Evolutionary conservation across 2,888 invertebrate genomes (phyloP).

Genomic region (Galeopsomyia nigrocyanea): DNA sequence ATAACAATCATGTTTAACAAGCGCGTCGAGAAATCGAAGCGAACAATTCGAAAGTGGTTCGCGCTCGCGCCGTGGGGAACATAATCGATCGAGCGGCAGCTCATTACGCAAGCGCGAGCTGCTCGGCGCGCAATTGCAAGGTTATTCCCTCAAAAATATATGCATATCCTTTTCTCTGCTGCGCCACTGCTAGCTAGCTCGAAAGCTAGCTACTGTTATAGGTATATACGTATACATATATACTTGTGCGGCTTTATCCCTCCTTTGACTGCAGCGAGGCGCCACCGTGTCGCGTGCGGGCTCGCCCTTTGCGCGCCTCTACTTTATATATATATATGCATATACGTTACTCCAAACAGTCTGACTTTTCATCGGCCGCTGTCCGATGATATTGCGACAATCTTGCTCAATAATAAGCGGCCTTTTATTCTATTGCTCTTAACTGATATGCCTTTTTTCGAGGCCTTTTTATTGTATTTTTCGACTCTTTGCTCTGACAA

Average conservation of each 20-base stretch:
- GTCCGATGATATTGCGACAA: conserved; percentile 47
- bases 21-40: conserved; percentile 26
- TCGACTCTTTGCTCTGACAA: too few relatives aligned
- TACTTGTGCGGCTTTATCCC: conserved; percentile 35
- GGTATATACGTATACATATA: too few relatives aligned
- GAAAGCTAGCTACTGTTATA: not conserved
- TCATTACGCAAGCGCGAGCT: conserved; percentile 48
- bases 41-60: conserved; percentile 21
- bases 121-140: conserved; percentile 24
- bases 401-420: too few relatives aligned
- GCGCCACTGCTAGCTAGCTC: too few relatives aligned
- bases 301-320: conserved; percentile 41
- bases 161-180: not conserved
- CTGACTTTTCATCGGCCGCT: conserved; percentile 50
- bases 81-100: conserved; percentile 27
- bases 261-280: conserved; percentile 31
- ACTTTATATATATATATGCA: too few relatives aligned
- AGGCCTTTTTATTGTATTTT: too few relatives aligned
- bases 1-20: conserved; percentile 20
- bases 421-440: too few relatives aligned
- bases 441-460: too few relatives aligned
- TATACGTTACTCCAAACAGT: too few relatives aligned
- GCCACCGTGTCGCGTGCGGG: conserved; percentile 53
- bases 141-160: conserved; percentile 40
- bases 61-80: conserved; percentile 3